These are phyloP conservation scores for Azemiops feae DNA, from an alignment of 2,113 vertebrate species.

Conservation along the genomic window DNA sequence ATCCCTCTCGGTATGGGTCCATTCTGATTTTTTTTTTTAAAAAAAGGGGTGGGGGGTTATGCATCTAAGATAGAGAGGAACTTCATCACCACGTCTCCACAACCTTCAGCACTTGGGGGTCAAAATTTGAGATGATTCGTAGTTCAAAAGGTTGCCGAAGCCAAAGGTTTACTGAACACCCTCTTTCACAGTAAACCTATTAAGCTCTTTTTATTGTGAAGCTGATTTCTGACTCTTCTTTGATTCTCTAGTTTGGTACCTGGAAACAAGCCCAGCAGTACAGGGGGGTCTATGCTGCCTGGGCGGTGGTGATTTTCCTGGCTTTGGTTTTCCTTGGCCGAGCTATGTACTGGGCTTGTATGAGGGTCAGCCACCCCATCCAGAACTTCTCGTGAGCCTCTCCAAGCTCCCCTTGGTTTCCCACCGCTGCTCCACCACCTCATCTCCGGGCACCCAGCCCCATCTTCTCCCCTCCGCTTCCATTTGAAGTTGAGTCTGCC, in stretches of 20 bases:
- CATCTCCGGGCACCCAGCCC: neutral
- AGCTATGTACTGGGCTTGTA: slow-evolving; percentile 88
- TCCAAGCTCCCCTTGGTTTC: neutral
- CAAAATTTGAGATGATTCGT: neutral
- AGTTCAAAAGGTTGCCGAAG: neutral
- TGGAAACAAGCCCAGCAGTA: slow-evolving; percentile 80
- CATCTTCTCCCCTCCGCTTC: neutral
- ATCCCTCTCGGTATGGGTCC: neutral
- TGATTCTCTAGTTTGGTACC: slow-evolving; percentile 76
- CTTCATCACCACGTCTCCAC: neutral
- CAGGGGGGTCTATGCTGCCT: slow-evolving; percentile 85
- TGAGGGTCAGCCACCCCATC: slow-evolving; percentile 74
- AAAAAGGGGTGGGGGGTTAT: neutral
- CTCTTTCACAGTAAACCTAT: neutral
- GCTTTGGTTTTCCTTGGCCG: slow-evolving; percentile 81
- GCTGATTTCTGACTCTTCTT: neutral
- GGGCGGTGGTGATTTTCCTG: slow-evolving; percentile 82
- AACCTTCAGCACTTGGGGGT: neutral
- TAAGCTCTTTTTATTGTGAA: too few species aligned
- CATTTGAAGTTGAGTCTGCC: neutral
- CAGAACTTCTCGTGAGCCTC: slow-evolving; percentile 72
- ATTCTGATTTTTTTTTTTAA: neutral
- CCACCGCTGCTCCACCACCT: neutral
- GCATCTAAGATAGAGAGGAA: neutral
- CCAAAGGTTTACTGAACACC: neutral